Conservation (phyloP, 1,140 invertebrate species). For the Euura saliciscinereae region DNA sequence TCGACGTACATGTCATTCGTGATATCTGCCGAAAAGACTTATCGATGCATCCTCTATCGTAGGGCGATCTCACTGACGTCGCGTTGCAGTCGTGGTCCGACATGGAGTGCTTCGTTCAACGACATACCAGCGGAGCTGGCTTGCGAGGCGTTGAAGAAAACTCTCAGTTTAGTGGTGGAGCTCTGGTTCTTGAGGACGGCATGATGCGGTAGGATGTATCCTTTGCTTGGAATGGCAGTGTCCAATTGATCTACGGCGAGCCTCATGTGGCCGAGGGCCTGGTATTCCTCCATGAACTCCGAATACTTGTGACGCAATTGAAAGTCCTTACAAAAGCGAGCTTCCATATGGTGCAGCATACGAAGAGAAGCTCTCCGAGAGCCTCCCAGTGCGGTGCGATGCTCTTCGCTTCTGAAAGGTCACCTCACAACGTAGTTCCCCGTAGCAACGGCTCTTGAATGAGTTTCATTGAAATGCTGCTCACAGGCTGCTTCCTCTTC, state of each 20-base stretch:
- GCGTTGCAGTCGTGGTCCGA: constrained; percentile 13
- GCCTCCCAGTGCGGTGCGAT: neutral
- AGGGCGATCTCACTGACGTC: constrained; percentile 12
- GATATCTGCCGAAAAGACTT: constrained; percentile 28
- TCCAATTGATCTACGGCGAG: neutral
- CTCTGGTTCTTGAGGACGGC: neutral
- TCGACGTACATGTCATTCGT: no score
- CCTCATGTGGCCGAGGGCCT: constrained; percentile 37
- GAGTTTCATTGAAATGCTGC: neutral
- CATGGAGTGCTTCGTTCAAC: constrained; percentile 23
- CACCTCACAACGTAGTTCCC: neutral
- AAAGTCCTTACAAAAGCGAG: neutral
- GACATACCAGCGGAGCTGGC: constrained; percentile 12
- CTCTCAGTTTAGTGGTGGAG: constrained; percentile 22
- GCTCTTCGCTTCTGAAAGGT: neutral
- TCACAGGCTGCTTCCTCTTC: neutral
- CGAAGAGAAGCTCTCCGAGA: neutral
- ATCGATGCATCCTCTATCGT: constrained; percentile 14
- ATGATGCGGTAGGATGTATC: neutral
- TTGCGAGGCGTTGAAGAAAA: constrained; percentile 25
- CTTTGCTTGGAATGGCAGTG: neutral
- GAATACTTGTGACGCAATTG: constrained; percentile 9
- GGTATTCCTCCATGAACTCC: constrained; percentile 43
- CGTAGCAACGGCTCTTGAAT: no score
- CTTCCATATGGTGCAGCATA: neutral